Conservation (phyloP, 2,888 invertebrate species). For the Pinctada fucata region DNA sequence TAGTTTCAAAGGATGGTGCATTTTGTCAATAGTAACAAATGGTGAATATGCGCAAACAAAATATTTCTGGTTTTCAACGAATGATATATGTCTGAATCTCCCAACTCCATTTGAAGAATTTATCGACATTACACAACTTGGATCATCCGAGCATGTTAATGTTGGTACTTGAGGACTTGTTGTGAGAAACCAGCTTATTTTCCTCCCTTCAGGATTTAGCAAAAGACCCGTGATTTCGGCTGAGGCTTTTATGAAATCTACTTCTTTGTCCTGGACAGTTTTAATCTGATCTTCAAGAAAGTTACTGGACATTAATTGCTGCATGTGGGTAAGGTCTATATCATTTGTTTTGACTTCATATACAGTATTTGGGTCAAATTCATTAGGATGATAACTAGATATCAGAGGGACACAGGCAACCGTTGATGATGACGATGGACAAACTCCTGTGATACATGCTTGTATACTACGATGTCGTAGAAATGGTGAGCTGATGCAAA, state of each 20-base stretch:
- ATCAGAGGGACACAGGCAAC: background rate
- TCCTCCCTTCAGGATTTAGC: slow-evolving; percentile 27
- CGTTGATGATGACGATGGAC: background rate
- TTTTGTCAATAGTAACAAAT: background rate
- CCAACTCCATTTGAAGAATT: slow-evolving; percentile 15
- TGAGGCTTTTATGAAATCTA: slow-evolving; percentile 33
- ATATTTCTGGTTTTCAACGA: slow-evolving; percentile 11
- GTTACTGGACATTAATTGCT: slow-evolving; percentile 13
- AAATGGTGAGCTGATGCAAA: no score
- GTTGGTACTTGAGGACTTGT: slow-evolving; percentile 18
- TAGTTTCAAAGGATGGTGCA: background rate
- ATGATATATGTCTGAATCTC: slow-evolving; percentile 9
- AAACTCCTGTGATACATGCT: slow-evolving; percentile 22
- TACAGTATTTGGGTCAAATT: slow-evolving; percentile 8
- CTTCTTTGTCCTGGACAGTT: slow-evolving; percentile 34
- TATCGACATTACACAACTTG: slow-evolving; percentile 8
- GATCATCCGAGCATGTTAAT: background rate
- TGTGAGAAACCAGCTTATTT: slow-evolving; percentile 44
- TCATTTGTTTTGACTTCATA: slow-evolving; percentile 34
- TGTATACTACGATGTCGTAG: no score
- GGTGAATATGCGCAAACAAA: slow-evolving; percentile 21
- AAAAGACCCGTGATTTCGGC: slow-evolving; percentile 36
- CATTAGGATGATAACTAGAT: background rate
- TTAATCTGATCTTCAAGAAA: slow-evolving; percentile 32
- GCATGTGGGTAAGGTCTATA: background rate